Conservation (phyloP, 2,113 vertebrate species). For the Hiodon alosoides region DNA sequence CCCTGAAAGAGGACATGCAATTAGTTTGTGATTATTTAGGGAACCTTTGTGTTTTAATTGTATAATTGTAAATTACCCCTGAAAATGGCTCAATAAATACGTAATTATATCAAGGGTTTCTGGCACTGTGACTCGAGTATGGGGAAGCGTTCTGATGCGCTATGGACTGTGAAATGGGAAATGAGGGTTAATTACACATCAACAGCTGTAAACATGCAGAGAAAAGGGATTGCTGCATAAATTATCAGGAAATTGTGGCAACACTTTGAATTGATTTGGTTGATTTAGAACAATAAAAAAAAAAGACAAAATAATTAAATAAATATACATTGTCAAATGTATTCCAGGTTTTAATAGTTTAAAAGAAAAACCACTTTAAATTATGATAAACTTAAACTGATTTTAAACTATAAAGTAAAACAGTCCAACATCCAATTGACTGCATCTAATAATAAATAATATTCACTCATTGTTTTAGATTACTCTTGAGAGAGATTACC, state of each 20-base stretch:
- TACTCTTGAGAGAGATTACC: no score
- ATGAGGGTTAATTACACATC: conserved; percentile 52
- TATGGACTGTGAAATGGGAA: conserved; percentile 42
- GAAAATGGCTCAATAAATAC: conserved; percentile 62
- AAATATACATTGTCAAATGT: no score
- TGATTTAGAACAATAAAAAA: conserved; percentile 1
- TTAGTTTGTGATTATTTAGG: conserved; percentile 58
- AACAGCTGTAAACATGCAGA: conserved; percentile 45
- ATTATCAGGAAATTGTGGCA: conserved; percentile 20
- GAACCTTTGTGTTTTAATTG: conserved; percentile 26
- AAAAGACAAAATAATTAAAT: neutral
- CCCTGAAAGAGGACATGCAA: conserved; percentile 38
- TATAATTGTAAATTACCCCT: conserved; percentile 51
- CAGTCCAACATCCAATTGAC: no score
- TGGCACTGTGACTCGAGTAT: conserved; percentile 19
- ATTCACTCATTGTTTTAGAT: no score
- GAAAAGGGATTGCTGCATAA: conserved; percentile 42
- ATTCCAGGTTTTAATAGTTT: no score
- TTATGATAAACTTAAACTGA: no score
- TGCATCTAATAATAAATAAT: no score
- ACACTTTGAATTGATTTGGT: neutral
- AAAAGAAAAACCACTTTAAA: no score
- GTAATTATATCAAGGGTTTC: conserved; percentile 50
- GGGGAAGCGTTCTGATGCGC: conserved; percentile 35
- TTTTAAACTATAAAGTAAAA: no score